phyloP scores from a whole-genome alignment of 1,140 invertebrate genomes.

The Drosophila persimilis region DNA sequence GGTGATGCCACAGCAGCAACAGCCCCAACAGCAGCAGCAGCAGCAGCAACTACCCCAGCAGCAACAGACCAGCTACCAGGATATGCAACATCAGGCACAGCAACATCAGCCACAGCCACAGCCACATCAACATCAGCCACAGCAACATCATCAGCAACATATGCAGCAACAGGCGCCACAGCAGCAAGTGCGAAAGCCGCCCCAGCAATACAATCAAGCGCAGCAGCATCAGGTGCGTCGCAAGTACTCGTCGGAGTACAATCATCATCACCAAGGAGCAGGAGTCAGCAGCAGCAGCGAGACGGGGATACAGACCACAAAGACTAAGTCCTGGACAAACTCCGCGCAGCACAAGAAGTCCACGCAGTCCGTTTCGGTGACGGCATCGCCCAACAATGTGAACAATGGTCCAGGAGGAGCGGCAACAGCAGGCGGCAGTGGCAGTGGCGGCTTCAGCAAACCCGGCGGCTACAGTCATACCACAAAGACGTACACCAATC shows the following conservation, averaged over 20 bases:
- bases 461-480: constrained; percentile 41
- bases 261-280: constrained; percentile 50
- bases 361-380: constrained; percentile 78
- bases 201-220: constrained; percentile 51
- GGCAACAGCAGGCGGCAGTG: constrained; percentile 51
- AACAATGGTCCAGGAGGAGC: constrained; percentile 51
- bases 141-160: constrained; percentile 39
- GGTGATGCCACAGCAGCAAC: constrained; percentile 21
- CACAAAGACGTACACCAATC: constrained; percentile 50
- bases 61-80: constrained; percentile 7
- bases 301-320: constrained; percentile 74
- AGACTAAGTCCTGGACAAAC: constrained; percentile 81
- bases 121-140: constrained; percentile 23
- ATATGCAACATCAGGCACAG: constrained; percentile 15
- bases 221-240: constrained; percentile 69
- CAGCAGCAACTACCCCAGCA: constrained; percentile 6
- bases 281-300: constrained; percentile 58
- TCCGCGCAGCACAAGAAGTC: constrained; percentile 78
- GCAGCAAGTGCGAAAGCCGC: constrained; percentile 55
- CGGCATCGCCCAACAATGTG: constrained; percentile 72
- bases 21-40: constrained; percentile 9
- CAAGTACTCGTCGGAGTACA: constrained; percentile 72
- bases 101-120: constrained; percentile 34
- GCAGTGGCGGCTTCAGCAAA: constrained; percentile 56
- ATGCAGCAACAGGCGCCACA: constrained; percentile 51